These are phyloP conservation scores for Melanophora roralis DNA, from an alignment of 2,888 invertebrate genomes.

Conservation along the genomic window DNA sequence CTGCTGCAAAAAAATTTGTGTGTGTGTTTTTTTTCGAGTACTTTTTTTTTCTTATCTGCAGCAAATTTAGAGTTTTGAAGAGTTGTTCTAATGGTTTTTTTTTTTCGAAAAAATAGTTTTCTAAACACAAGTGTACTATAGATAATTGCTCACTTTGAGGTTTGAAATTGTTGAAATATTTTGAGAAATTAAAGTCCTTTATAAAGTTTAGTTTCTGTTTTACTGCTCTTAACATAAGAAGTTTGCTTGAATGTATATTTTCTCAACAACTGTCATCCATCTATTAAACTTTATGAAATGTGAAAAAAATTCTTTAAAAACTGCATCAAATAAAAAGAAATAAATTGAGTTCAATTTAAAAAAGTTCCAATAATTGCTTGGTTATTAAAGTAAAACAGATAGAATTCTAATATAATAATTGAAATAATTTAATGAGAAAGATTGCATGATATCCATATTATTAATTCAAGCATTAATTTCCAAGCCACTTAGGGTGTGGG, in stretches of 20 bases:
- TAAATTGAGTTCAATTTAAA: neutral
- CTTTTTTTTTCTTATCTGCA: neutral
- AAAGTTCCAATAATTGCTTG: neutral
- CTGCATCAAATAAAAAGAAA: neutral
- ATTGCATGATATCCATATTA: too few species aligned
- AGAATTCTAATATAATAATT: neutral
- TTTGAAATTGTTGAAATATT: slow-evolving; percentile 41
- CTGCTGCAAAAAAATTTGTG: neutral
- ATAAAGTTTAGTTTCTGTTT: neutral
- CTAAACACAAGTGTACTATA: slow-evolving; percentile 25
- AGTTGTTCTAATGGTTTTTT: slow-evolving; percentile 25
- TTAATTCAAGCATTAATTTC: too few species aligned
- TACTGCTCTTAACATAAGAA: neutral
- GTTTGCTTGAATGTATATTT: neutral
- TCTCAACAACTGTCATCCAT: slow-evolving; percentile 2
- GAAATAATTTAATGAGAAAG: too few species aligned
- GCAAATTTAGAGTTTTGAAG: slow-evolving; percentile 42
- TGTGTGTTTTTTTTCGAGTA: neutral
- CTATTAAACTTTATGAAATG: neutral
- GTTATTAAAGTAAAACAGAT: neutral
- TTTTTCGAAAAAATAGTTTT: neutral
- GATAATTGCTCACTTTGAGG: slow-evolving; percentile 55
- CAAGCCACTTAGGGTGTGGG: too few species aligned
- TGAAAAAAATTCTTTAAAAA: too few species aligned
- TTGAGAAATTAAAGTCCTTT: slow-evolving; percentile 22